Percentiles rank a stretch among this genome's conserved stretches.
phyloP scores from a whole-genome alignment of 2,113 vertebrate species.

The Cichladusa arquata region DNA sequence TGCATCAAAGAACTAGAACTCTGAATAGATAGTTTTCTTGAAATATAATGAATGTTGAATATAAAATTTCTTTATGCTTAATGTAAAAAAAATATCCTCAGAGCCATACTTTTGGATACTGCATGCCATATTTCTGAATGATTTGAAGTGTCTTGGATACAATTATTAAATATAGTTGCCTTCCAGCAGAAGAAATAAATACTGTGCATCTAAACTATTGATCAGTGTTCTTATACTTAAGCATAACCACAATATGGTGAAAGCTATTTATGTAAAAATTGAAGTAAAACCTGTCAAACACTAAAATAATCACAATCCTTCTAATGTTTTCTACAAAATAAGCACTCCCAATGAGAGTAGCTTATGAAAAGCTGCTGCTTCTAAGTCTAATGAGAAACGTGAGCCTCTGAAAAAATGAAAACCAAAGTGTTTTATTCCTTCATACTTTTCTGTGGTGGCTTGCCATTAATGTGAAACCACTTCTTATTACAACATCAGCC shows the following conservation, averaged over 20 bases:
- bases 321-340: conserved; percentile 17
- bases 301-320: conserved; percentile 39
- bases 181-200: conserved; percentile 76
- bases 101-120: conserved; percentile 87
- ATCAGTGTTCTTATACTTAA: conserved; percentile 68
- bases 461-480: conserved; percentile 70
- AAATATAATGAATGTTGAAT: conserved; percentile 79
- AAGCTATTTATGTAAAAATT: conserved; percentile 56
- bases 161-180: conserved; percentile 75
- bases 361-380: conserved; percentile 46
- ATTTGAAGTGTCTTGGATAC: conserved; percentile 81
- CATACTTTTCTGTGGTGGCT: conserved; percentile 62
- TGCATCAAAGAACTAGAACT: conserved; percentile 76
- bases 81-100: conserved; percentile 80
- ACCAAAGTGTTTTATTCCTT: conserved; percentile 70
- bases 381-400: conserved; percentile 7
- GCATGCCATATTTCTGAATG: conserved; percentile 84
- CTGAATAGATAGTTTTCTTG: conserved; percentile 74
- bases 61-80: conserved; percentile 78
- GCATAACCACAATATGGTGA: conserved; percentile 63
- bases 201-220: conserved; percentile 64
- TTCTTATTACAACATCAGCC: conserved; percentile 65
- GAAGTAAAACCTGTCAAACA: conserved; percentile 49
- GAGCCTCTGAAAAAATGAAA: conserved; percentile 68
- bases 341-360: conserved; percentile 13